Evolutionary conservation across 1,140 invertebrate species (phyloP).

Genomic region (Scylla paramamosain): DNA sequence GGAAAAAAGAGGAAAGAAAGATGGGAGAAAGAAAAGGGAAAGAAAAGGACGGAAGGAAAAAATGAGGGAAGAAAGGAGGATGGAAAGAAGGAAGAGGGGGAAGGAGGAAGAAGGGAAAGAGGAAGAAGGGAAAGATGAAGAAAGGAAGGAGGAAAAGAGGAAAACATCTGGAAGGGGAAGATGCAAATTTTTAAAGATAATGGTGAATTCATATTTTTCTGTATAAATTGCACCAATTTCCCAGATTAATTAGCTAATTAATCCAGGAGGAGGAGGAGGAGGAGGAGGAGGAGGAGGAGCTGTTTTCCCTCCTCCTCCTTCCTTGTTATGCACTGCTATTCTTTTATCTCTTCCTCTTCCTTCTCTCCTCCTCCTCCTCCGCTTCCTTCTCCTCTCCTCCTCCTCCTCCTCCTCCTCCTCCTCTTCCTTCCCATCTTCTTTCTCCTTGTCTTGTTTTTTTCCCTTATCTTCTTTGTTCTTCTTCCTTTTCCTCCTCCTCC

Average conservation of each 20-base stretch:
- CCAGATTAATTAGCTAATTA: constrained; percentile 16
- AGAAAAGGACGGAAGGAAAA: no score
- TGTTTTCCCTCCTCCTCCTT: background rate
- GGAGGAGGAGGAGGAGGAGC: constrained; percentile 5
- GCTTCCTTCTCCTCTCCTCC: background rate
- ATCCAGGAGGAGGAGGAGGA: constrained; percentile 1
- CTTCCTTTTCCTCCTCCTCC: no score
- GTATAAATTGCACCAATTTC: constrained; percentile 24
- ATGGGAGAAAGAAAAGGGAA: no score
- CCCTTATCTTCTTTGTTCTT: no score
- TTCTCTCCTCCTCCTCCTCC: background rate
- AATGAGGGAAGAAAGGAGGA: no score
- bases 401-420: no score
- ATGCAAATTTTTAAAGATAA: constrained; percentile 17
- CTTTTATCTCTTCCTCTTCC: background rate
- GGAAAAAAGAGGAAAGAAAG: no score
- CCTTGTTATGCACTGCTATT: background rate
- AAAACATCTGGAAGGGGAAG: background rate
- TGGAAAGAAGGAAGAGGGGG: no score
- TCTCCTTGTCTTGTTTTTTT: no score
- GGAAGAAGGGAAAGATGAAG: background rate
- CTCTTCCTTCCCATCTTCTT: no score
- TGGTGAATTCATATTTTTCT: background rate
- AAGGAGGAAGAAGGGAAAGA: background rate
- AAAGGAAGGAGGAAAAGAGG: background rate